Base-by-base conservation (phyloP, 1,140 invertebrate genomes). In the Drosophila equinoxialis region DNA sequence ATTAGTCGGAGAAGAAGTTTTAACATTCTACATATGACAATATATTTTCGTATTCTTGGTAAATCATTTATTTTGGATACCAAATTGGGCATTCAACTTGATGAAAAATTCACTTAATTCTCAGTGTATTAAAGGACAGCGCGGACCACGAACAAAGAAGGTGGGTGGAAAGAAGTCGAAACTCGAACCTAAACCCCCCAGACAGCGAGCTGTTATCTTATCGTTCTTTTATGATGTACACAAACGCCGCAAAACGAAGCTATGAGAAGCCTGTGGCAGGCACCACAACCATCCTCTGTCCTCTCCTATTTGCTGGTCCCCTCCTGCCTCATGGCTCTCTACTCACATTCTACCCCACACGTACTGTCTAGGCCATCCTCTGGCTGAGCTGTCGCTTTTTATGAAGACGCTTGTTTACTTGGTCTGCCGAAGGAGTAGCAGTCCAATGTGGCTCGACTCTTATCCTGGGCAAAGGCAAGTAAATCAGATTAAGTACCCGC, bases 401-500 rank as follows among this genome's bases (percentile, higher is more conserved):
- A 87, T 87, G 84, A 87, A 87, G 83, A 83, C 79, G 84, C 84
- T 89, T 87, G 83, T 87, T 87, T 87, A 86, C 84, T 80, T 86
- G 84, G 58, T 64, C 77, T 66, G 79, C 73, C 77, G 71, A 66
- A 54, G 48, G 42, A 72, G 37, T 39, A 63, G 62, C 10, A 45
- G 48, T 68, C 59, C 48, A 63, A 67, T 54, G 58, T 71, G 48
- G 74, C 68, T 71, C 68, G 55, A 63, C 61, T 64, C 20, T 48
- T 77, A 37, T 57, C 37, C 59, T 68, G 45, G 72, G 59, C 76
- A 63, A 66, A 80, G 77, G 71, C 77, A 89, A 89, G 84, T 89
- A 89, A 89, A 89, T 89, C 85, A 89, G 84, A 89, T 89, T 89
- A 89, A 89, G 84, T 89, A 89, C 79, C 84, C 84, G 80, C 84